These are phyloP conservation scores for Rhopalosiphum padi DNA, from an alignment of 1,140 invertebrate species.

Conservation along the genomic window DNA sequence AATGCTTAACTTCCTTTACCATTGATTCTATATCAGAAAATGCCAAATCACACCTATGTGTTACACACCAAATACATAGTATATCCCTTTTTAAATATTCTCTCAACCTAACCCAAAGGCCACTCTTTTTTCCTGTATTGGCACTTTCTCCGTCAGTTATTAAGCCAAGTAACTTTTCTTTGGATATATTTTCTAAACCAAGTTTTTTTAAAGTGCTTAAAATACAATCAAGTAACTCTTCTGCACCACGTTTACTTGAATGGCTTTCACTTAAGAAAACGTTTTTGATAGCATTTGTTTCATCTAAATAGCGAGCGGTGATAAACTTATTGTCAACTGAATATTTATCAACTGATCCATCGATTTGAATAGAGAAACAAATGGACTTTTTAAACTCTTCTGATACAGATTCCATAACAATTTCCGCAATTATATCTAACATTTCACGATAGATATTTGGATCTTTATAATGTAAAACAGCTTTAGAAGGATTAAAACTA, in stretches of 20 bases:
- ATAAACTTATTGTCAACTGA: constrained; percentile 48
- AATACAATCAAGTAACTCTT: constrained; percentile 19
- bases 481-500: not conserved
- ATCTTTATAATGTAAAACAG: constrained; percentile 37
- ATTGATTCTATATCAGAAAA: constrained; percentile 26
- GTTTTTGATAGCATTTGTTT: constrained; percentile 26
- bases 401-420: constrained; percentile 26
- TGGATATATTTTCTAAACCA: not conserved
- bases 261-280: constrained; percentile 25
- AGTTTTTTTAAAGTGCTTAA: constrained; percentile 3
- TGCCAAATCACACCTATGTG: constrained; percentile 25
- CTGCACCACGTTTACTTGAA: not conserved
- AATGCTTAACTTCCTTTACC: constrained; percentile 38
- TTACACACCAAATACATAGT: constrained; percentile 33
- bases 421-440: not conserved
- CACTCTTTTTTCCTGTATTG: constrained; percentile 42
- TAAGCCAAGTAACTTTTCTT: constrained; percentile 42
- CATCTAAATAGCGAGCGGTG: not conserved
- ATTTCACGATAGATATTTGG: not conserved
- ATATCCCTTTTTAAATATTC: constrained; percentile 44
- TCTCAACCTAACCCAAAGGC: constrained; percentile 23
- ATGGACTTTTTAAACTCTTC: constrained; percentile 18
- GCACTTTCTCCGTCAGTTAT: constrained; percentile 49
- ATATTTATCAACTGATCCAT: not conserved
- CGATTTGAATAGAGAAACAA: constrained; percentile 24